A percentile compares a stretch with the other conserved stretches of the same genome.
Evolutionary conservation across 2,888 invertebrate genomes (phyloP).

Genomic region (Eudemis profundana): DNA sequence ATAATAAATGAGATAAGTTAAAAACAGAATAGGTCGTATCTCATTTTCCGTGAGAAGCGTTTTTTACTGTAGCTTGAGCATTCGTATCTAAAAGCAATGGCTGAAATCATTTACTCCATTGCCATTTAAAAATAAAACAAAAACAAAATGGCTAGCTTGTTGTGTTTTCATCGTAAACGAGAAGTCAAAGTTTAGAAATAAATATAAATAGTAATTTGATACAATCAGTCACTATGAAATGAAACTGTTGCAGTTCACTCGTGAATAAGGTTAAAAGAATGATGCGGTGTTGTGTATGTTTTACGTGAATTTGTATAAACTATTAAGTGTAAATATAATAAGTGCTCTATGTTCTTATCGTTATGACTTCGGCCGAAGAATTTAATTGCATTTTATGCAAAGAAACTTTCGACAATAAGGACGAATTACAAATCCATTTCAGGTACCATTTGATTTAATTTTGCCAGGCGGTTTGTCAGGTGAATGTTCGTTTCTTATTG

Average conservation of each 20-base stretch:
- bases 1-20: neutral
- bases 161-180: slow-evolving; percentile 48
- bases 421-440: slow-evolving; percentile 86
- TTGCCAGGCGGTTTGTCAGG: neutral
- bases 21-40: neutral
- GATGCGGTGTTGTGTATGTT: neutral
- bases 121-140: slow-evolving; percentile 45
- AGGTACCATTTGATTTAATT: slow-evolving; percentile 68
- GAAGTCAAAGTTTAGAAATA: neutral
- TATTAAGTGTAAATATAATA: slow-evolving; percentile 27
- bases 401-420: slow-evolving; percentile 82
- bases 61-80: slow-evolving; percentile 26
- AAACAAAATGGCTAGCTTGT: slow-evolving; percentile 57
- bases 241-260: neutral
- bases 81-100: neutral
- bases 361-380: slow-evolving; percentile 69
- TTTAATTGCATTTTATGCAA: slow-evolving; percentile 85
- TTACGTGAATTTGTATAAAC: slow-evolving; percentile 19
- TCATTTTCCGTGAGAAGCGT: neutral
- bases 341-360: slow-evolving; percentile 13
- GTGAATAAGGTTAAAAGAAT: neutral
- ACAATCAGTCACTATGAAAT: neutral
- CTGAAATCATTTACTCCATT: slow-evolving; percentile 12
- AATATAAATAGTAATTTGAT: slow-evolving; percentile 2
- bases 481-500: neutral